Conservation (phyloP, 2,113 vertebrate genomes). For the Steatornis caripensis region DNA sequence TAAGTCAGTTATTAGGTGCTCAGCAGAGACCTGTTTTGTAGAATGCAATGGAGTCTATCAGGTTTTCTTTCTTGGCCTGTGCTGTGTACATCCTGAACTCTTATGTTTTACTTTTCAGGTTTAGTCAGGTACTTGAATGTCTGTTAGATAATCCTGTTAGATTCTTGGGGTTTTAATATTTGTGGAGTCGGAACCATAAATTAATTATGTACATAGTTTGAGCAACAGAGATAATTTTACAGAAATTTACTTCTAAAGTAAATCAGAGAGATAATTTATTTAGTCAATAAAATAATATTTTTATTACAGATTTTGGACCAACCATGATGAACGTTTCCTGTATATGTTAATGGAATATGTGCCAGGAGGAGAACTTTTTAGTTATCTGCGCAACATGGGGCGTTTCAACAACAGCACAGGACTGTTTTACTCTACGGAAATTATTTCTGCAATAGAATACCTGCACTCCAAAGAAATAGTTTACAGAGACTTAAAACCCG, state of each 20-base stretch:
- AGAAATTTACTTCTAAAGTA: background rate
- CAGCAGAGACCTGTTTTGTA: background rate
- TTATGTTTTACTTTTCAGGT: background rate
- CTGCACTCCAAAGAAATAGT: constrained; percentile 90
- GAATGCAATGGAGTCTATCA: background rate
- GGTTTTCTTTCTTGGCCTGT: background rate
- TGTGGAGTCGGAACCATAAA: background rate
- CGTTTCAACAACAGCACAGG: constrained; percentile 84
- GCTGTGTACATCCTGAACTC: background rate
- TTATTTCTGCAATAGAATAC: constrained; percentile 93
- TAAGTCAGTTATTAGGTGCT: background rate
- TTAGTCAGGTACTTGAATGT: background rate
- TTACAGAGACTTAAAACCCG: constrained; percentile 94
- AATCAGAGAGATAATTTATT: background rate
- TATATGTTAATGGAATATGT: constrained; percentile 96
- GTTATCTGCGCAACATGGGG: constrained; percentile 88
- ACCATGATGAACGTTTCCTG: constrained; percentile 87
- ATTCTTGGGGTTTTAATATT: background rate
- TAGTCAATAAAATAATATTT: background rate
- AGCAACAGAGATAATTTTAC: background rate
- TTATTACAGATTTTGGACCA: constrained; percentile 86
- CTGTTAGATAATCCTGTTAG: background rate
- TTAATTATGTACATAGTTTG: background rate
- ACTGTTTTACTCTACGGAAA: constrained; percentile 88
- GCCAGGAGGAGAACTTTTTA: constrained; percentile 92